Evolutionary conservation across 1,140 invertebrate species (phyloP).

Genomic region (Drosophila subobscura): DNA sequence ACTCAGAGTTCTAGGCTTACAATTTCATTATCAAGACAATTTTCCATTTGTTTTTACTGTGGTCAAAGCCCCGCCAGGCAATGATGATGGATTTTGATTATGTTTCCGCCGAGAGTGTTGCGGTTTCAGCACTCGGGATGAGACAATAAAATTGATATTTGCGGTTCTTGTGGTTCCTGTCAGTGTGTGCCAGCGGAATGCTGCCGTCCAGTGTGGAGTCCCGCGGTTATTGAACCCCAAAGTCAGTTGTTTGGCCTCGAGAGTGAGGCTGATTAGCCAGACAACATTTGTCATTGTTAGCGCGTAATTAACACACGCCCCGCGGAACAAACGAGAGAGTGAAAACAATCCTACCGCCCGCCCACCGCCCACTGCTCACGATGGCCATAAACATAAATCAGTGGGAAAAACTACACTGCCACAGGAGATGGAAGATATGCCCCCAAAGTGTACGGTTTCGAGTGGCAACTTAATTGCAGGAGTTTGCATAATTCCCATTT

Average conservation of each 20-base stretch:
- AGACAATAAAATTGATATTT: conserved; percentile 80
- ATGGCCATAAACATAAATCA: conserved; percentile 67
- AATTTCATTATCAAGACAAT: conserved; percentile 65
- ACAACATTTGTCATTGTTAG: conserved; percentile 77
- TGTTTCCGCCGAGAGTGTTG: conserved; percentile 42
- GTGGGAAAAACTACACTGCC: conserved; percentile 12
- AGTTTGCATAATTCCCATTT: conserved; percentile 76
- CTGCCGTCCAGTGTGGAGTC: neutral
- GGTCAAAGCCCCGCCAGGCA: conserved; percentile 41
- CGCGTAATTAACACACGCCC: conserved; percentile 75
- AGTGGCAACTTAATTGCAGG: conserved; percentile 75
- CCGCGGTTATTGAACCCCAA: conserved; percentile 17
- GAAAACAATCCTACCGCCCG: conserved; percentile 10
- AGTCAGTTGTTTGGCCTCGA: conserved; percentile 10
- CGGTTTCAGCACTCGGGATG: conserved; percentile 36
- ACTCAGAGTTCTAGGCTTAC: conserved; percentile 24
- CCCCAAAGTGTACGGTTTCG: too few species aligned
- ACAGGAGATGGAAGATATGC: conserved; percentile 7
- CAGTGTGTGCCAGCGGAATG: conserved; percentile 2
- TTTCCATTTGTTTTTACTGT: conserved; percentile 64
- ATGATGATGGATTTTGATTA: conserved; percentile 60
- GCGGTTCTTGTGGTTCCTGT: conserved; percentile 53
- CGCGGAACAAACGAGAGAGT: neutral
- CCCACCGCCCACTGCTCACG: conserved; percentile 38
- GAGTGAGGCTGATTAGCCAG: conserved; percentile 38